phyloP scores from a whole-genome alignment of 2,797 vertebrate genomes.

The Danio kyathit region DNA sequence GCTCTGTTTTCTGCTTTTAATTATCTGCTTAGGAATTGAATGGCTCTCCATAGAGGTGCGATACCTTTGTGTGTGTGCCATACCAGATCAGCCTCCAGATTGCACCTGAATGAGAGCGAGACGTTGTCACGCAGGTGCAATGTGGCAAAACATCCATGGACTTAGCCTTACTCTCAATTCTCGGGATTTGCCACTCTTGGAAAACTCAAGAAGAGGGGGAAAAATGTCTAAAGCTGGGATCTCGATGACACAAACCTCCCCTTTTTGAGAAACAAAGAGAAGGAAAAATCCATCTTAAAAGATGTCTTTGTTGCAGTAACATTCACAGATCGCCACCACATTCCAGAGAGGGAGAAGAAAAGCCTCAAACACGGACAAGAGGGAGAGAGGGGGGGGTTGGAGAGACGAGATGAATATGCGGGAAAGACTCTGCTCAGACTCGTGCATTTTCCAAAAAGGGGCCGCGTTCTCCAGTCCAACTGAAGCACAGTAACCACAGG shows the following conservation, averaged over 20 bases:
- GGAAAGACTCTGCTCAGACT: slow-evolving; percentile 34
- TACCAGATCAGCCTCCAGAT: slow-evolving; percentile 3
- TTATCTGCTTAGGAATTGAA: slow-evolving; percentile 17
- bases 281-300: slow-evolving; percentile 59
- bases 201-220: slow-evolving; percentile 8
- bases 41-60: slow-evolving; percentile 1
- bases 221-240: slow-evolving; percentile 32
- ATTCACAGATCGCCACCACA: slow-evolving; percentile 60
- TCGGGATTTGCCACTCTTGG: slow-evolving; percentile 21
- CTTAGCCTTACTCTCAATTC: slow-evolving; percentile 8
- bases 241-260: slow-evolving; percentile 42
- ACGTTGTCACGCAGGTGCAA: slow-evolving; percentile 26
- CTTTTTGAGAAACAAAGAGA: slow-evolving; percentile 47
- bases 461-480: slow-evolving; percentile 23
- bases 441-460: slow-evolving; percentile 37
- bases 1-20: slow-evolving; percentile 9
- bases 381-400: slow-evolving; percentile 3
- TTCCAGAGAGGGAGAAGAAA: slow-evolving; percentile 61
- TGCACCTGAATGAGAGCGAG: slow-evolving; percentile 52
- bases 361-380: slow-evolving; percentile 41
- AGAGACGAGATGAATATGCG: slow-evolving; percentile 27
- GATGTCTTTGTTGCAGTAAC: slow-evolving; percentile 65
- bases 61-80: slow-evolving; percentile 1
- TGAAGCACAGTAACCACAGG: slow-evolving; percentile 38
- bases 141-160: neutral